Percentiles rank a stretch among this genome's conserved stretches.
phyloP scores from a whole-genome alignment of 1,140 invertebrate species.

The Leptonema lineaticorne region DNA sequence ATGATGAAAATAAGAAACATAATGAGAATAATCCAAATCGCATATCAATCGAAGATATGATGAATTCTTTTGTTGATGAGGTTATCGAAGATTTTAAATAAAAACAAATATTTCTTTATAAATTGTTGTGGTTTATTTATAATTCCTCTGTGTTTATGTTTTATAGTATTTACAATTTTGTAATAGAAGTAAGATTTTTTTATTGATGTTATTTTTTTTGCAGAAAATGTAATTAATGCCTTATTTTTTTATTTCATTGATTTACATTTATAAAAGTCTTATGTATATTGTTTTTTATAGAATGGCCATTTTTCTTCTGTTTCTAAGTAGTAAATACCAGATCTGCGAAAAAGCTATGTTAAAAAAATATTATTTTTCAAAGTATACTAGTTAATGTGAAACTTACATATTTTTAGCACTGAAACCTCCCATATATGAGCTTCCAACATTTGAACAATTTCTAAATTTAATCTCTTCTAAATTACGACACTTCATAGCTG shows the following conservation, averaged over 20 bases:
- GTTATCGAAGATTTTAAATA: constrained; percentile 12
- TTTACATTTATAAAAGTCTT: background rate
- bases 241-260: too few relatives aligned
- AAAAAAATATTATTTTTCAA: background rate
- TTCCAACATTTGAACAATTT: constrained; percentile 15
- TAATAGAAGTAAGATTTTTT: too few relatives aligned
- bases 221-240: too few relatives aligned
- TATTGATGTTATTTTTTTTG: too few relatives aligned
- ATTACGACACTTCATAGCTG: constrained; percentile 20
- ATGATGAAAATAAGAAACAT: background rate
- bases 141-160: too few relatives aligned
- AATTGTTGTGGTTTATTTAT: too few relatives aligned
- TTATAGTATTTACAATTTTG: too few relatives aligned
- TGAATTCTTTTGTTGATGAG: constrained; percentile 17
- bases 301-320: background rate
- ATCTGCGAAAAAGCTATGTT: background rate
- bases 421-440: constrained; percentile 33
- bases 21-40: background rate
- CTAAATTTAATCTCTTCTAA: constrained; percentile 18
- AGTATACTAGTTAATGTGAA: background rate
- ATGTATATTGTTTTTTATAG: background rate
- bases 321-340: background rate
- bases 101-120: too few relatives aligned
- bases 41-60: constrained; percentile 14
- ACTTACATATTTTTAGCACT: constrained; percentile 29